These are phyloP conservation scores for Poecilia gillii DNA, from an alignment of 2,797 vertebrate genomes.

Conservation along the genomic window DNA sequence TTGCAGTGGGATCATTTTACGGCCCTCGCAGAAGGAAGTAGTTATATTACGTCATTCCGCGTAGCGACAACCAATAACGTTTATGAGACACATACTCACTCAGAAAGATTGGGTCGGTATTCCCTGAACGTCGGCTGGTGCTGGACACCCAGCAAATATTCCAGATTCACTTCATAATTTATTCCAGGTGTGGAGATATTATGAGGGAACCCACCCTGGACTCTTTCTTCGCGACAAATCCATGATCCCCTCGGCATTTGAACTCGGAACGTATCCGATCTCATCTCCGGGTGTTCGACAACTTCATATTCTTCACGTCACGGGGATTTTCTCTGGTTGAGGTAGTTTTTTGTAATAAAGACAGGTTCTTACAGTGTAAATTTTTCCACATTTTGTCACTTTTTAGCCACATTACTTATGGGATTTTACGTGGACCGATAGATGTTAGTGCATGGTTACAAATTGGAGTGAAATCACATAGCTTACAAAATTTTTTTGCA, in stretches of 20 bases:
- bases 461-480: not conserved
- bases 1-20: not conserved
- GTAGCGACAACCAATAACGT: not conserved
- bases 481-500: not conserved
- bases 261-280: not conserved
- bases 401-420: not conserved
- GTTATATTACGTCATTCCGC: not conserved
- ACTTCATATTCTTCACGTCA: not conserved
- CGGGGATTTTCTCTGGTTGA: not conserved
- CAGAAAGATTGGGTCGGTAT: not conserved
- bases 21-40: not conserved
- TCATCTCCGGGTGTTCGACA: not conserved
- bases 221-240: conserved; percentile 4
- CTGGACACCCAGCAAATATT: not conserved
- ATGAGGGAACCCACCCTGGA: not conserved
- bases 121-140: not conserved
- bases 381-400: not conserved
- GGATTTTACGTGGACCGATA: not conserved
- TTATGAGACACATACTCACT: conserved; percentile 1
- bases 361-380: not conserved
- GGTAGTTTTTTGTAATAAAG: not conserved
- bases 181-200: conserved; percentile 3
- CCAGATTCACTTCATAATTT: conserved; percentile 19
- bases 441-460: not conserved
- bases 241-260: not conserved